Evolutionary conservation across 1,140 invertebrate genomes (phyloP).

Genomic region (Leptopilina clavipes): DNA sequence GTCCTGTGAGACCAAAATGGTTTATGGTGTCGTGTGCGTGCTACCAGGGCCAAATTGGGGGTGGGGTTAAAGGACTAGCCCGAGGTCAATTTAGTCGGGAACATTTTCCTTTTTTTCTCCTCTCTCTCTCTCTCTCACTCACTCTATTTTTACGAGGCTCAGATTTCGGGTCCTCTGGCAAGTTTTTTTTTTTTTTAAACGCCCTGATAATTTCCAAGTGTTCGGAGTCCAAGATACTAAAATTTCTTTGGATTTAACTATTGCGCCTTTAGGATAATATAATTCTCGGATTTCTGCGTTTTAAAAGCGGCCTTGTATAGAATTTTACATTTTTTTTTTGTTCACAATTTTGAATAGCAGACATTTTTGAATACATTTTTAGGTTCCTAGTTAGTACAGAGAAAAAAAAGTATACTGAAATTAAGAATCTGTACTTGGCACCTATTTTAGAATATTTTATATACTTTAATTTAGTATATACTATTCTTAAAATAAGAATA

Average conservation of each 20-base stretch:
- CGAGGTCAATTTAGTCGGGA: conserved; percentile 24
- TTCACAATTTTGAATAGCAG: too few species aligned
- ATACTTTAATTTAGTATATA: too few species aligned
- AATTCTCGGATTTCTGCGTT: conserved; percentile 2
- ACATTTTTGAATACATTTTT: too few species aligned
- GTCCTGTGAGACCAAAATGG: conserved; percentile 23
- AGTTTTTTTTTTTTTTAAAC: not conserved
- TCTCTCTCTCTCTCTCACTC: too few species aligned
- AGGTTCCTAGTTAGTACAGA: too few species aligned
- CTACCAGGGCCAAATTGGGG: conserved; percentile 23
- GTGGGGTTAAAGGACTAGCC: conserved; percentile 13
- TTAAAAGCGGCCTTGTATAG: not conserved
- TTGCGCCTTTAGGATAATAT: not conserved
- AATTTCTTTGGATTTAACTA: conserved; percentile 4
- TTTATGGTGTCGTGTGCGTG: conserved; percentile 31
- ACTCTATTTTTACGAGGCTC: not conserved
- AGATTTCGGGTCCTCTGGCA: conserved; percentile 7
- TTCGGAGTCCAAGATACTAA: not conserved
- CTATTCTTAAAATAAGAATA: too few species aligned
- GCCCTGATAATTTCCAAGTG: conserved; percentile 18
- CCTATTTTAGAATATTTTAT: too few species aligned
- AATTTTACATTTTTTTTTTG: too few species aligned
- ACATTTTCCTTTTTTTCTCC: not conserved
- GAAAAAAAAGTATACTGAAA: too few species aligned
- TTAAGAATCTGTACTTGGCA: too few species aligned